These are phyloP conservation scores for Ambastaia sidthimunki DNA, from an alignment of 2,797 vertebrate genomes.

Conservation along the genomic window DNA sequence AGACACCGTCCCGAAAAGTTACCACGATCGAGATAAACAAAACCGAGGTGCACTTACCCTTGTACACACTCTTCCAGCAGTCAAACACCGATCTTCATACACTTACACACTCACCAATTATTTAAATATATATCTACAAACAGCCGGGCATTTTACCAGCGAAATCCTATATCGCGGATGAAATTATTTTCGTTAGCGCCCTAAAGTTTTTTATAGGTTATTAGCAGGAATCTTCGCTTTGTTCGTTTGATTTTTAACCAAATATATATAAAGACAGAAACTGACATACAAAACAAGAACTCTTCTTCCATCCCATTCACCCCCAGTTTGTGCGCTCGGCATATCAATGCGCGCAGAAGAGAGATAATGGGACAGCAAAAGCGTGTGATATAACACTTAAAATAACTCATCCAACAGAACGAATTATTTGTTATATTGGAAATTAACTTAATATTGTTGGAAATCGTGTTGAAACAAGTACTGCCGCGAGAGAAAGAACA, in stretches of 20 bases:
- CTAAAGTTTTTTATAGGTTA: constrained; percentile 46
- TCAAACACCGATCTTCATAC: constrained; percentile 70
- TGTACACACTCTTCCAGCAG: constrained; percentile 71
- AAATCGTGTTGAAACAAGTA: constrained; percentile 34
- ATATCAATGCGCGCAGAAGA: constrained; percentile 66
- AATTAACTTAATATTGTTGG: background rate
- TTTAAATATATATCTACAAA: constrained; percentile 75
- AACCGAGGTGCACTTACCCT: constrained; percentile 73
- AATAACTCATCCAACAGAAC: constrained; percentile 31
- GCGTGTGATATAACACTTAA: constrained; percentile 40
- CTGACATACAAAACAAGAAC: constrained; percentile 74
- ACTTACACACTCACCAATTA: constrained; percentile 66
- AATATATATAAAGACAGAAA: constrained; percentile 67
- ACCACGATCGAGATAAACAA: constrained; percentile 61
- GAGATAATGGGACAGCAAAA: constrained; percentile 69
- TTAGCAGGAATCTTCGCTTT: constrained; percentile 36
- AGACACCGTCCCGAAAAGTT: constrained; percentile 60
- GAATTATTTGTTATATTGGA: constrained; percentile 12
- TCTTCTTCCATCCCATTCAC: constrained; percentile 74
- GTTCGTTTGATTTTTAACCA: constrained; percentile 52
- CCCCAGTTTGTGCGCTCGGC: constrained; percentile 71
- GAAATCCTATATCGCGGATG: constrained; percentile 56
- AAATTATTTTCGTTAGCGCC: constrained; percentile 49
- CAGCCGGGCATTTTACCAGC: constrained; percentile 75
- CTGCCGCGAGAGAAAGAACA: constrained; percentile 42